Percentiles rank a stretch among this genome's conserved stretches.
Evolutionary conservation across 1,140 invertebrate genomes (phyloP).

Genomic region (Drosophila albomicans): DNA sequence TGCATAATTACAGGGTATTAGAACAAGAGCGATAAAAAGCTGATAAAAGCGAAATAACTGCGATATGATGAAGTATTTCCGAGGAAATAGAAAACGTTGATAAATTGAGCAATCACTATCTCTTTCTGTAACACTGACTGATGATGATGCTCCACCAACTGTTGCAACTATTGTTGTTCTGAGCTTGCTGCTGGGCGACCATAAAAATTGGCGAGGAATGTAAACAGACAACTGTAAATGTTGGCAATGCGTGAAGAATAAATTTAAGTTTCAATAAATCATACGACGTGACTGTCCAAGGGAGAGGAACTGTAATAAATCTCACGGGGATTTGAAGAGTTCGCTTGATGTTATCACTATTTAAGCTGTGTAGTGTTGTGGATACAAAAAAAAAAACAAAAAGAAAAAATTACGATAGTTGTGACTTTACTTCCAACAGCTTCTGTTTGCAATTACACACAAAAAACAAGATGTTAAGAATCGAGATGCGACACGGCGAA

Average conservation of each 20-base stretch:
- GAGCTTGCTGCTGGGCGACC: not conserved
- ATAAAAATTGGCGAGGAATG: slow-evolving; percentile 29
- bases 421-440: not conserved
- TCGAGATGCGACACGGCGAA: no score
- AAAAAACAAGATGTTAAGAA: not conserved
- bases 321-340: slow-evolving; percentile 55
- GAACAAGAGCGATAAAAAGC: slow-evolving; percentile 4
- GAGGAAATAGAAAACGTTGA: slow-evolving; percentile 1
- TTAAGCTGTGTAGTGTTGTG: not conserved
- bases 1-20: slow-evolving; percentile 3
- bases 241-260: slow-evolving; percentile 73
- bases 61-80: not conserved
- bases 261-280: slow-evolving; percentile 69
- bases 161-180: not conserved
- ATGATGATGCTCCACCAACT: not conserved
- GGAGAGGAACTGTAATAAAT: slow-evolving; percentile 52
- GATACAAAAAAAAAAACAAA: slow-evolving; percentile 1
- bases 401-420: not conserved
- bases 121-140: slow-evolving; percentile 13
- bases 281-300: not conserved
- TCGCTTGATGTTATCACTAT: slow-evolving; percentile 7
- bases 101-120: slow-evolving; percentile 25
- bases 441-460: slow-evolving; percentile 2
- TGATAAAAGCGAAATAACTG: not conserved
- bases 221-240: slow-evolving; percentile 48